Base-by-base conservation (phyloP, 2,888 invertebrate genomes). In the Drosophila paucipuncta region DNA sequence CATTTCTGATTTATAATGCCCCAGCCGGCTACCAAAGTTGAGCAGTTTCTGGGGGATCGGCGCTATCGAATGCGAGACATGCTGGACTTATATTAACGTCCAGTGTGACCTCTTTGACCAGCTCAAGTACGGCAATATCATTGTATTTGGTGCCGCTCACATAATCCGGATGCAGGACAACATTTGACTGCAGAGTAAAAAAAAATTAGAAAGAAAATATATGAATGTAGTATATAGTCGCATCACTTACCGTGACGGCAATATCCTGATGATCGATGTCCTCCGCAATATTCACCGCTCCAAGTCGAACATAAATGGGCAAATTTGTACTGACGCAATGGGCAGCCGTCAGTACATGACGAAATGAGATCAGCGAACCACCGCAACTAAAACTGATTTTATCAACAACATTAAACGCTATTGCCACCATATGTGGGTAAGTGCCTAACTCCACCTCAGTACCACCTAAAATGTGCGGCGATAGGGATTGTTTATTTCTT, bases 351-450 rank as follows among this genome's bases (percentile, higher is more conserved):
- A 93, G 67, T 4, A 92, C 88, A 43, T 82, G 91, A 5, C 89
- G 83, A 6, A 69, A 71, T 31, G 90, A 85, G 54, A 92, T 92
- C 57, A 92, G 69, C 1, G 92, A 83, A 1, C 92, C 92, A 7
- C 92, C 93, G 43, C 92, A 92, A 0, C 87, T 85, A 49, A 85
- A 91, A 1, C 64, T 60, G 22, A 73, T 65, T 0, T 52, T 62
- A 1, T 66, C 87, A 18, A 89, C 80, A 6, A n/a, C 33, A 7
- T 63, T 66, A 25, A 78, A 89, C 5, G 90, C 92, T 11, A 93
- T 81, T 2, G 89, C 92, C 16, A 80, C 93, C 92, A 93, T 93
- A 62, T 93, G 92, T 1, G 93, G 93, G 76, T 91, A 93, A 16
- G 86, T 80, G 5, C 91, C 92, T 7, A 77, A 57, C 0, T 76